Base-by-base conservation (phyloP, 2,888 invertebrate genomes). In the Agrotis clavis region DNA sequence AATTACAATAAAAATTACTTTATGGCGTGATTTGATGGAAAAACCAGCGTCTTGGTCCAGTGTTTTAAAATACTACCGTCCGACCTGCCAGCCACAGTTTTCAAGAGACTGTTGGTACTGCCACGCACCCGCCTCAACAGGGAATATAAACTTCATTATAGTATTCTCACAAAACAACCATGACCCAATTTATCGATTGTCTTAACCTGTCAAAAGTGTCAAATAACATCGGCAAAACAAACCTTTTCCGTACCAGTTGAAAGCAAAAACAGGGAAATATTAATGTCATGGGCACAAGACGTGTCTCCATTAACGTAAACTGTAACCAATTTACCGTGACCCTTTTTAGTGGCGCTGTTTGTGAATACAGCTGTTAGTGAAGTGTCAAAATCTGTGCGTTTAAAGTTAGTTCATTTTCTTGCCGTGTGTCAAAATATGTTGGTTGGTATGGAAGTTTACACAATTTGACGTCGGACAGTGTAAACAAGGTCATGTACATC, bases 391-490 rank as follows among this genome's bases (percentile, higher is more conserved):
- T 16, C 13, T 1, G 9, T 18, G 48, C 9, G 11, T 45, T 47
- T 18, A 9, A 48, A 48, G 3, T 35, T 50, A 66, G 61, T 77
- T 54, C 54, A n/a, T 45, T 21, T n/a, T 7, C n/a, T 25, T 21
- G 21, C 19, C 57, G 25, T 13, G 25, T 63, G n/a, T 54, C 73
- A 60, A 25, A n/a, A 4, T 63, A 67, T 13, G 18, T 11, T 53
- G 48, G 72, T 45, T 41, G 0, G 9, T 16, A 0, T 51, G 47
- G 18, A 68, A 69, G 77, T 82, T 82, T 77, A 77, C 73, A 77
- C 71, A 84, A 61, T 82, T 81, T 77, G 78, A 83, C 77, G 78
- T 64, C 61, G 53, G 60, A 48, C 74, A 69, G 14, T 51, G 72
- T 73, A 82, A 82, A 85, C 79, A 80, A 56, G 68, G 53, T 74